Evolutionary conservation across 1,140 invertebrate species (phyloP).

Genomic region (Scaptomyza hsui): DNA sequence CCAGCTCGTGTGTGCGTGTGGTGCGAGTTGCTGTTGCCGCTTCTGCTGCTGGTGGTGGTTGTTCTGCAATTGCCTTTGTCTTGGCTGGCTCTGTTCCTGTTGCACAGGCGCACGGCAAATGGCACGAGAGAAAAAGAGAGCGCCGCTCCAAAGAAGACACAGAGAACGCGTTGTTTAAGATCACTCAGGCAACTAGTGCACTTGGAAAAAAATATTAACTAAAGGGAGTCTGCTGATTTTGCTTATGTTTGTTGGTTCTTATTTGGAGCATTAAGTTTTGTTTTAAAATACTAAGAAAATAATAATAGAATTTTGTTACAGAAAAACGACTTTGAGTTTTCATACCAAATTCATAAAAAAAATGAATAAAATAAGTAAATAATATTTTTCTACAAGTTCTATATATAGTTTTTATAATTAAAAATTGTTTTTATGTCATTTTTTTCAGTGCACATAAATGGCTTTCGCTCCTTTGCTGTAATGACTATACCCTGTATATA

Average conservation of each 20-base stretch:
- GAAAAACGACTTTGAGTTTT: no score
- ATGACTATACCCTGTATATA: not conserved
- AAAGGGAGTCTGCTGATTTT: not conserved
- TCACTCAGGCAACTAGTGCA: conserved; percentile 29
- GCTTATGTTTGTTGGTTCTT: not conserved
- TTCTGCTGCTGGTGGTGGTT: conserved; percentile 55
- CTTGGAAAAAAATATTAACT: conserved; percentile 16
- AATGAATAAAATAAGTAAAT: no score
- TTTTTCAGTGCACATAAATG: conserved; percentile 42
- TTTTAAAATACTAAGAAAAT: not conserved
- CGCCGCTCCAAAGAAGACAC: conserved; percentile 14
- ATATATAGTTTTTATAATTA: no score
- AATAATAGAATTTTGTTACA: not conserved
- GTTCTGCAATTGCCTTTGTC: conserved; percentile 45
- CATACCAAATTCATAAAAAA: no score
- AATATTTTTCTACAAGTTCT: no score
- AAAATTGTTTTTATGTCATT: not conserved
- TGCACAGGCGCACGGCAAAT: conserved; percentile 64
- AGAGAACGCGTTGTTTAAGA: conserved; percentile 46
- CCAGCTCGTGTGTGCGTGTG: conserved; percentile 58
- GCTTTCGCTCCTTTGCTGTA: conserved; percentile 48
- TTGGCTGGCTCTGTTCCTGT: conserved; percentile 33
- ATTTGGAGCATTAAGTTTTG: not conserved
- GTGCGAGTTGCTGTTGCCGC: conserved; percentile 17
- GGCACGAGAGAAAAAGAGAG: conserved; percentile 57